phyloP scores from a whole-genome alignment of 2,888 invertebrate species.

The Meandrusa payeni region DNA sequence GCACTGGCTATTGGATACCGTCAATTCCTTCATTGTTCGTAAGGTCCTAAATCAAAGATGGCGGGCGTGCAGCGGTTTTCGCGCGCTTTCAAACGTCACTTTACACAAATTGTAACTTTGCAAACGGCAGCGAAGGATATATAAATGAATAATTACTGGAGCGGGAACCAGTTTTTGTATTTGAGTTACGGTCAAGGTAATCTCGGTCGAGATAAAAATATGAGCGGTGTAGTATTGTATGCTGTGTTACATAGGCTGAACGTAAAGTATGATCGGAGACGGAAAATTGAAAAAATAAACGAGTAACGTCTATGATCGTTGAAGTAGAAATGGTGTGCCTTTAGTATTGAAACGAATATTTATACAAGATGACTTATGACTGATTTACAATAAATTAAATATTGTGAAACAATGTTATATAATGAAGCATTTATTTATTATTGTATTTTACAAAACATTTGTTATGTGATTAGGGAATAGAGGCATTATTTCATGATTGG shows the following conservation, averaged over 20 bases:
- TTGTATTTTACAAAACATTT: not conserved
- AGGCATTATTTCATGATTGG: not conserved
- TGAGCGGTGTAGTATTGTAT: not conserved
- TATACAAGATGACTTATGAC: slow-evolving; percentile 24
- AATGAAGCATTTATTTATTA: not conserved
- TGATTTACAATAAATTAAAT: slow-evolving; percentile 21
- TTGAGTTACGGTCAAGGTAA: slow-evolving; percentile 58
- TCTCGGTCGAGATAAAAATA: slow-evolving; percentile 42
- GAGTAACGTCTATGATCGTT: slow-evolving; percentile 24
- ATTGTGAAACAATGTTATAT: slow-evolving; percentile 27
- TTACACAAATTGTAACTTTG: slow-evolving; percentile 40
- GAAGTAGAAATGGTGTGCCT: slow-evolving; percentile 26
- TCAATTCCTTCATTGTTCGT: slow-evolving; percentile 64
- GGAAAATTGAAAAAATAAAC: slow-evolving; percentile 26
- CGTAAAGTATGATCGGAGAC: slow-evolving; percentile 11
- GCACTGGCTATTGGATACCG: slow-evolving; percentile 50
- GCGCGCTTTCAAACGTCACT: slow-evolving; percentile 71
- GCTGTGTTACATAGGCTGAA: slow-evolving; percentile 9
- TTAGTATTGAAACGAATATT: slow-evolving; percentile 23
- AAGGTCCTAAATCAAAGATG: slow-evolving; percentile 5
- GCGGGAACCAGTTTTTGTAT: slow-evolving; percentile 45
- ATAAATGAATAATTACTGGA: slow-evolving; percentile 39
- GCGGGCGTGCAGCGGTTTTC: slow-evolving; percentile 37
- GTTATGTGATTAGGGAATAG: slow-evolving; percentile 10
- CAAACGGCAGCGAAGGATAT: slow-evolving; percentile 46